phyloP scores from a whole-genome alignment of 2,888 invertebrate species.

The Cantharis flavilabris region DNA sequence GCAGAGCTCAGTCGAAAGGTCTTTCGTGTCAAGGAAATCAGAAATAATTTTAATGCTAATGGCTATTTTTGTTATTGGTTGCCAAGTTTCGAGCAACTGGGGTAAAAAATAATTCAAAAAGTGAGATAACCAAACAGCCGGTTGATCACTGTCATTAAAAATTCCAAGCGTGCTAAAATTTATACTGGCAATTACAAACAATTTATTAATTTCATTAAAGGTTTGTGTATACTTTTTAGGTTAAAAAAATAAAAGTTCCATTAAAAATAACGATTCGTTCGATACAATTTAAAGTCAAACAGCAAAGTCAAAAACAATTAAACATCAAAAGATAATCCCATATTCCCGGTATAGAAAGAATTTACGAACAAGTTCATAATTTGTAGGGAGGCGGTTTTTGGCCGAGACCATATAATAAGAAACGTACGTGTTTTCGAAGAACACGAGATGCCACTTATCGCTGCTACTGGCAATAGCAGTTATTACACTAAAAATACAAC shows the following conservation, averaged over 20 bases:
- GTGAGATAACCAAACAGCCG: neutral
- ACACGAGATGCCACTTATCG: conserved; percentile 53
- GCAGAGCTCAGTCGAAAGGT: neutral
- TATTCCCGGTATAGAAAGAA: conserved; percentile 33
- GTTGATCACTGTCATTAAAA: neutral
- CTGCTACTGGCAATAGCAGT: conserved; percentile 46
- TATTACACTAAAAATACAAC: conserved; percentile 39
- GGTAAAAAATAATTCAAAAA: neutral
- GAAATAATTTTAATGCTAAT: neutral
- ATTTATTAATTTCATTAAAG: neutral
- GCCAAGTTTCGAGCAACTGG: neutral
- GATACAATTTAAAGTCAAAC: neutral
- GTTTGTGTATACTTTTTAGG: neutral
- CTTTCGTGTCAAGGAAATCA: neutral
- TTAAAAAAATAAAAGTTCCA: neutral
- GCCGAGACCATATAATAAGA: conserved; percentile 44
- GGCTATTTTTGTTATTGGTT: neutral
- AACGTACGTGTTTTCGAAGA: conserved; percentile 49
- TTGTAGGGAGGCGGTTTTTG: conserved; percentile 39
- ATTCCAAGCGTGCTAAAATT: neutral
- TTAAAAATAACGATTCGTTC: neutral
- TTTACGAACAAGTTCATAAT: conserved; percentile 39
- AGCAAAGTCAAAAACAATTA: neutral
- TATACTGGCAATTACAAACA: neutral
- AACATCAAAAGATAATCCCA: conserved; percentile 35